Conservation (phyloP, 1,140 invertebrate genomes). For the Lysiphlebus fabarum region DNA sequence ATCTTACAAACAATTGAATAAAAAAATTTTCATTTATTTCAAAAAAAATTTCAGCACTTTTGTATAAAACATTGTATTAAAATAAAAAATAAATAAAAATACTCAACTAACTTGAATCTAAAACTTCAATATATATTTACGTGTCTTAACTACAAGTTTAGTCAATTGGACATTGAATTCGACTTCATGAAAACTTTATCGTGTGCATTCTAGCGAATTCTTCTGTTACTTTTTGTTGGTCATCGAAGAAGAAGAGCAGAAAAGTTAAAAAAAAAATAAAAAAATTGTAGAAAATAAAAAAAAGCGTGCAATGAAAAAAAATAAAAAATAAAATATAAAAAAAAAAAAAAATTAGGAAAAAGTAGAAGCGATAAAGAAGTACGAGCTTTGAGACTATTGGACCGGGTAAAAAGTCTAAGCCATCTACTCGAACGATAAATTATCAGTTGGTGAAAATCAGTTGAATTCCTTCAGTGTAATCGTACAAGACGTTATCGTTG, state of each 20-base stretch:
- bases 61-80: too few relatives aligned
- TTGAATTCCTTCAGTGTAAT: conserved; percentile 14
- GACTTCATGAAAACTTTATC: conserved; percentile 22
- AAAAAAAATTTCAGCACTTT: too few relatives aligned
- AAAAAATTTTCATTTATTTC: too few relatives aligned
- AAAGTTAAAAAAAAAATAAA: conserved; percentile 6
- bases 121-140: too few relatives aligned
- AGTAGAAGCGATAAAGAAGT: not conserved
- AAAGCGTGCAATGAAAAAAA: not conserved
- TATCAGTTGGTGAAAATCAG: conserved; percentile 17
- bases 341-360: conserved; percentile 1
- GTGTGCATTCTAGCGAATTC: conserved; percentile 14
- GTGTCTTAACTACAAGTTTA: not conserved
- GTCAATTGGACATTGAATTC: conserved; percentile 21
- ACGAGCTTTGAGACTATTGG: conserved; percentile 1
- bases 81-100: too few relatives aligned
- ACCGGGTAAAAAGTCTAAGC: conserved; percentile 10
- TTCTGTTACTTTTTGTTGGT: not conserved
- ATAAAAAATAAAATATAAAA: too few relatives aligned
- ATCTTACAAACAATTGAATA: too few relatives aligned
- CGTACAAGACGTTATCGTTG: conserved; percentile 2
- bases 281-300: not conserved
- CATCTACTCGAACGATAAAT: conserved; percentile 18
- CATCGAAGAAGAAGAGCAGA: conserved; percentile 13
- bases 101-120: too few relatives aligned